These are phyloP conservation scores for Lophotriccus pileatus DNA, from an alignment of 2,797 vertebrate genomes.

Conservation along the genomic window DNA sequence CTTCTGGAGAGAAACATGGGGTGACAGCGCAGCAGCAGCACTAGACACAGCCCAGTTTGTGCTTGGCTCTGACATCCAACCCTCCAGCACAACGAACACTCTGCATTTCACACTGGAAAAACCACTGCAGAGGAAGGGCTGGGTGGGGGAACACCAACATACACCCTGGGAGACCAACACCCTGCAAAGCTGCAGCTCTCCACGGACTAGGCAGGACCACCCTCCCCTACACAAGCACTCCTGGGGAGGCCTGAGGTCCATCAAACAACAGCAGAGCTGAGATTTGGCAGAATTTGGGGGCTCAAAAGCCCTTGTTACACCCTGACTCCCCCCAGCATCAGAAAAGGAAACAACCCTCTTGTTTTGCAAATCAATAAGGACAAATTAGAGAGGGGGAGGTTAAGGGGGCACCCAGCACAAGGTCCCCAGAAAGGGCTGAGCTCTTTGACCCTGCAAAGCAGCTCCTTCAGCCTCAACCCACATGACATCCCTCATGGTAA, in stretches of 20 bases:
- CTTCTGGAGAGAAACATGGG: neutral
- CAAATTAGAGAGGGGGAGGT: fast-evolving
- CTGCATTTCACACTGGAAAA: fast-evolving
- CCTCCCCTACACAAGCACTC: fast-evolving
- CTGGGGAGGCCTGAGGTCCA: neutral
- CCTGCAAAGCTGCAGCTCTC: neutral
- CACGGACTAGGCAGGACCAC: fast-evolving
- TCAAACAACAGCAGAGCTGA: neutral
- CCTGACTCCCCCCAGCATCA: fast-evolving
- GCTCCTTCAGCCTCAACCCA: neutral
- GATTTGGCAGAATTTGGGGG: fast-evolving
- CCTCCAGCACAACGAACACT: fast-evolving
- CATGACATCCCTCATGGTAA: neutral
- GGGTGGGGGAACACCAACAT: fast-evolving
- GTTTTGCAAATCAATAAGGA: neutral
- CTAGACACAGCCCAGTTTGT: fast-evolving
- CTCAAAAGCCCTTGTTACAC: neutral
- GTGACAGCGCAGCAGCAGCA: neutral
- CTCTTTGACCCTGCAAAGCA: neutral
- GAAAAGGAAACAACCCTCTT: fast-evolving
- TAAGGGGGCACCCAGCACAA: neutral
- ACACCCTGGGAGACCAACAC: fast-evolving
- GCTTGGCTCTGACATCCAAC: fast-evolving
- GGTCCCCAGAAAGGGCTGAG: neutral
- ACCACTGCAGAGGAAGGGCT: neutral